Conservation (phyloP, 2,797 vertebrate genomes). For the Sebastes reedi region DNA sequence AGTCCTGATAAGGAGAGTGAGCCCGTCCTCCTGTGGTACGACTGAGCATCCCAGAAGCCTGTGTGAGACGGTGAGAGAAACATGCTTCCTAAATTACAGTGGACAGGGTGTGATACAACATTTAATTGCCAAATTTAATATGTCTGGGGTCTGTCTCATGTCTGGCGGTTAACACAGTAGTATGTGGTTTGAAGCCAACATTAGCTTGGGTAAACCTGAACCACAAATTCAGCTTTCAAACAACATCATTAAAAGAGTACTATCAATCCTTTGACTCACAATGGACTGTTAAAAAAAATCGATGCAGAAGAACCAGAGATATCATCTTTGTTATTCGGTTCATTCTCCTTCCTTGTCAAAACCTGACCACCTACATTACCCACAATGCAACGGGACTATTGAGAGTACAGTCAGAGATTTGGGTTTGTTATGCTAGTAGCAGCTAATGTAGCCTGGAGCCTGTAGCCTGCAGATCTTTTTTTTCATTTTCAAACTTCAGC, state of each 20-base stretch:
- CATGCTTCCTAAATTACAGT: not conserved
- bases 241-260: not conserved
- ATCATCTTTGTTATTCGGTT: not conserved
- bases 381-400: not conserved
- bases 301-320: not conserved
- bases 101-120: not conserved
- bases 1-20: conserved; percentile 26
- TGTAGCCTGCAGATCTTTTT: not conserved
- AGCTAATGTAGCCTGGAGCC: not conserved
- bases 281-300: not conserved
- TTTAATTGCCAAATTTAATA: not conserved
- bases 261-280: no score
- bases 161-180: not conserved
- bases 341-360: not conserved
- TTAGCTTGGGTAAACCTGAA: not conserved
- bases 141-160: not conserved
- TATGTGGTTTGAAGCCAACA: not conserved
- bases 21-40: conserved; percentile 69
- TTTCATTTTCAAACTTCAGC: not conserved
- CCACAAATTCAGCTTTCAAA: not conserved
- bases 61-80: conserved; percentile 6
- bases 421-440: not conserved
- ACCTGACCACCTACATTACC: not conserved
- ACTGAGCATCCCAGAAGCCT: conserved; percentile 92
- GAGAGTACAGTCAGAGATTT: not conserved